Evolutionary conservation across 2,888 invertebrate genomes (phyloP).

Genomic region (Linnaemya tessellans): DNA sequence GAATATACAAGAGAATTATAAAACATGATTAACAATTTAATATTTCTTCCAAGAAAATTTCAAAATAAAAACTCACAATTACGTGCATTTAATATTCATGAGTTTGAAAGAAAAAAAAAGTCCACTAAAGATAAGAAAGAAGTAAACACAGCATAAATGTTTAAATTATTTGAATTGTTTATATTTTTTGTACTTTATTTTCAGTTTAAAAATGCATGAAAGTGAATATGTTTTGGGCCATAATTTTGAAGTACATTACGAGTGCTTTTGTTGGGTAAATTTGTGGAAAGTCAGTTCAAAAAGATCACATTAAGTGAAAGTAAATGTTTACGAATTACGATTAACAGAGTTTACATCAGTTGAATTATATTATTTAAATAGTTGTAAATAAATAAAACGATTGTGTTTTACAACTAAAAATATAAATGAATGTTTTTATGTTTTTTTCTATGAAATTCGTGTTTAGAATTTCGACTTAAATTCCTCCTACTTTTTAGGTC

Average conservation of each 20-base stretch:
- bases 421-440: too few relatives aligned
- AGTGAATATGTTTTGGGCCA: conserved; percentile 1
- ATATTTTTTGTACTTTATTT: conserved; percentile 6
- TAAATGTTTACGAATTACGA: conserved; percentile 25
- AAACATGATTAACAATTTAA: conserved; percentile 34
- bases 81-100: conserved; percentile 54
- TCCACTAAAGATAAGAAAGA: not conserved
- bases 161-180: conserved; percentile 29
- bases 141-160: conserved; percentile 34
- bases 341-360: not conserved
- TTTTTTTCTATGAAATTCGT: too few relatives aligned
- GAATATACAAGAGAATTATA: not conserved
- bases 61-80: conserved; percentile 44
- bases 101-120: not conserved
- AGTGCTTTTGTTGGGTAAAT: conserved; percentile 5
- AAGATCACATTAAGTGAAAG: conserved; percentile 53
- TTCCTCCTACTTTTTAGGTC: too few relatives aligned
- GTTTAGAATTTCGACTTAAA: too few relatives aligned
- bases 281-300: conserved; percentile 20
- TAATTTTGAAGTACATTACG: not conserved
- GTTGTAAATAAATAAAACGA: too few relatives aligned
- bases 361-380: not conserved
- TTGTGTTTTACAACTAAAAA: too few relatives aligned
- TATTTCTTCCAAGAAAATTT: conserved; percentile 50
- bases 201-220: conserved; percentile 28